These are phyloP conservation scores for Lonchura striata DNA, from an alignment of 2,113 vertebrate species.

Conservation along the genomic window DNA sequence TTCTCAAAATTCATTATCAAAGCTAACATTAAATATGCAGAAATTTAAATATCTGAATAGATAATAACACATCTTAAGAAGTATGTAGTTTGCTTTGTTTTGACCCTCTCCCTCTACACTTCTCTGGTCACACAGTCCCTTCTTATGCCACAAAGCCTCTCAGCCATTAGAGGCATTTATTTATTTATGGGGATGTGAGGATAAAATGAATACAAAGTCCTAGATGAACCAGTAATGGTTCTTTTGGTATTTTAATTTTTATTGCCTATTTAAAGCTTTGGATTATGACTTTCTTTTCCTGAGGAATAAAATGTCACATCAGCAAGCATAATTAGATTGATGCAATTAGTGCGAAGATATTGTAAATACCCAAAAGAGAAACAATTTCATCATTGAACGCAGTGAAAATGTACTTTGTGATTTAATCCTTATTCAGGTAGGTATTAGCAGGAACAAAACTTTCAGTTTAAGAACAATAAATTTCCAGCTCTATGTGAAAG, in stretches of 20 bases:
- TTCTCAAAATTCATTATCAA: neutral
- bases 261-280: neutral
- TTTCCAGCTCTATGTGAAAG: neutral
- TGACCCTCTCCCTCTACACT: neutral
- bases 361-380: neutral
- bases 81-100: neutral
- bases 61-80: neutral
- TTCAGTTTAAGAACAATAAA: neutral
- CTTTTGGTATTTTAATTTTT: constrained; percentile 23
- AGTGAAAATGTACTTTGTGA: neutral
- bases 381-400: neutral
- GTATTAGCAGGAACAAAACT: neutral
- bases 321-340: neutral
- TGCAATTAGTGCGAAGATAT: neutral
- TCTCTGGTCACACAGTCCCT: neutral
- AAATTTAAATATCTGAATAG: neutral
- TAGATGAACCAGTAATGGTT: neutral
- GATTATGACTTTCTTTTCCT: neutral
- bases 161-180: neutral
- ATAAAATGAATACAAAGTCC: neutral
- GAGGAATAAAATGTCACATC: neutral
- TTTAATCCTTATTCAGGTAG: neutral
- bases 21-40: neutral
- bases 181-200: neutral
- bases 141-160: neutral